Base-by-base conservation (phyloP, 1,140 invertebrate genomes). In the Aphidius gifuensis region DNA sequence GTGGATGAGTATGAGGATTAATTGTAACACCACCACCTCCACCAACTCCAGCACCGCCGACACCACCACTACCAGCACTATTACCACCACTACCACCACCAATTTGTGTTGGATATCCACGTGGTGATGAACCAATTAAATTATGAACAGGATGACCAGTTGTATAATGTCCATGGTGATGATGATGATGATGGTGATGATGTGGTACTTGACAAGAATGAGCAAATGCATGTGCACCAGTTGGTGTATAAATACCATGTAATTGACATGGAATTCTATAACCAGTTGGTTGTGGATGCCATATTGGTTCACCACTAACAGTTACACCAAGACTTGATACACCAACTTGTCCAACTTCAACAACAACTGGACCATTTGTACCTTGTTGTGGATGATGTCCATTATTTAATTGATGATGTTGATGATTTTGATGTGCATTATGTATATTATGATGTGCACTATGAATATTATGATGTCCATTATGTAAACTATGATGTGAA, bases 171-270 rank as follows among this genome's bases (percentile, higher is more conserved):
- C 64, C 72, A 42, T 77, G 77, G 58, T 78, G 77, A 62, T 74
- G 73, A 53, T 73, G 70, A 51, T 64, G 71, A 42, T 77, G 77
- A 59, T 78, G 77, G 60, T 74, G 73, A 53, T 73, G 70, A 68
- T 76, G 78, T 32, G 48, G 77, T 68, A 78, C 75, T 72, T 78
- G 78, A 65, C 78, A 80, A 57, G 78, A 78, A 58, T 80, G 77
- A 62, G 77, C 72, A 55, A 79, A 80, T 16, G 78, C 68, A 50
- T 80, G 78, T n/a, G 76, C 66, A 46, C 74, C 72, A 11, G 72
- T 66, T 5, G 76, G 71, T 5, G 78, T 58, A 58, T 80, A 80
- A 55, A 78, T 74, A 5, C 76, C 70, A 44, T 80, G 78, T 40
- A 78, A 69, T 61, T 79, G 74, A 60, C 77, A 80, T 1, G 78